A percentile compares a stretch with the other conserved stretches of the same genome.
Conservation (phyloP, 2,888 invertebrate genomes). For the Bellardia pandia region DNA sequence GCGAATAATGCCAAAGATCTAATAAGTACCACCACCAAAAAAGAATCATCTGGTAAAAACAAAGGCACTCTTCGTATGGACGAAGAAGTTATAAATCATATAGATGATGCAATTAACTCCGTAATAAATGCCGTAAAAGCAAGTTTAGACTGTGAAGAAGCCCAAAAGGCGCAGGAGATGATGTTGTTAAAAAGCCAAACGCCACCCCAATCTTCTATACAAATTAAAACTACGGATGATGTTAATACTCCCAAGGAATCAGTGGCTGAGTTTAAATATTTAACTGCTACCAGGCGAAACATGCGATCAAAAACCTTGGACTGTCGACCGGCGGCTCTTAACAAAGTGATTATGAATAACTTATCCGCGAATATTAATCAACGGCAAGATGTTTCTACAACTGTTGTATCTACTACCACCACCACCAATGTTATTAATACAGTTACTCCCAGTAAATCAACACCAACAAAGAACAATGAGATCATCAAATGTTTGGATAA, state of each 20-base stretch:
- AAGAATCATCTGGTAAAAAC: constrained; percentile 64
- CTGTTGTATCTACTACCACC: too few relatives aligned
- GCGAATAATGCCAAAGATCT: constrained; percentile 59
- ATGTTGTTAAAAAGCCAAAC: background rate
- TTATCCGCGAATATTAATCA: background rate
- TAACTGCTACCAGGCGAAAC: constrained; percentile 77
- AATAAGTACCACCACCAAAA: constrained; percentile 56
- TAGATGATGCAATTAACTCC: constrained; percentile 81
- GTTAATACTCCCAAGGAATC: constrained; percentile 56
- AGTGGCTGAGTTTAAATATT: constrained; percentile 60
- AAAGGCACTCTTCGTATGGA: constrained; percentile 79
- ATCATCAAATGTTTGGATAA: constrained; percentile 49
- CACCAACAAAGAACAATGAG: constrained; percentile 27
- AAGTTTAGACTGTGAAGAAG: constrained; percentile 76
- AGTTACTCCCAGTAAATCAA: background rate
- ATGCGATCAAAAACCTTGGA: constrained; percentile 81
- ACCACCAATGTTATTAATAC: background rate
- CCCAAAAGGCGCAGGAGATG: constrained; percentile 53
- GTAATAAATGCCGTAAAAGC: constrained; percentile 81
- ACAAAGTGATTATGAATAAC: constrained; percentile 33
- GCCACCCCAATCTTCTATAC: background rate
- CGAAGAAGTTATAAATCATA: constrained; percentile 81
- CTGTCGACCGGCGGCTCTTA: constrained; percentile 74
- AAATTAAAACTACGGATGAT: constrained; percentile 60
- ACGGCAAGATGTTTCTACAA: background rate